Conservation (phyloP, 2,888 invertebrate species). For the Anarsia innoxiella region DNA sequence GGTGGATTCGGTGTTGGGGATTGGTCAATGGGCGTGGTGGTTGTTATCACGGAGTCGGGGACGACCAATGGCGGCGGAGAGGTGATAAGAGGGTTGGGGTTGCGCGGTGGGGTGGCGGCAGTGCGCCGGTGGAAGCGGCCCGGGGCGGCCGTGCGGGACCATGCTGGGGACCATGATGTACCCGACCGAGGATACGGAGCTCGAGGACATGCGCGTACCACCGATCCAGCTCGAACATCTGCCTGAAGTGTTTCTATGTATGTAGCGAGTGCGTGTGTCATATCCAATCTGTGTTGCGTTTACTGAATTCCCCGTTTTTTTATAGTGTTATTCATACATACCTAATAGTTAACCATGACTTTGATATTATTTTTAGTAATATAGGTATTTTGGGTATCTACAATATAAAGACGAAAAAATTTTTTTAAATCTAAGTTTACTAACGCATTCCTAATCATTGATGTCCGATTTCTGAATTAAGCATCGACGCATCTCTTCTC, state of each 20-base stretch:
- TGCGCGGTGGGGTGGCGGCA: constrained; percentile 56
- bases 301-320: too few relatives aligned
- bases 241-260: constrained; percentile 83
- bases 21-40: constrained; percentile 67
- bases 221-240: constrained; percentile 83
- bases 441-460: too few relatives aligned
- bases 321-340: too few relatives aligned
- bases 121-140: constrained; percentile 52
- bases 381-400: too few relatives aligned
- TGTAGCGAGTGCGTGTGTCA: constrained; percentile 47
- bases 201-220: constrained; percentile 79
- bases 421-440: too few relatives aligned
- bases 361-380: too few relatives aligned
- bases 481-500: too few relatives aligned
- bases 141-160: constrained; percentile 45
- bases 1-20: constrained; percentile 30
- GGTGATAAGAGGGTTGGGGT: constrained; percentile 69
- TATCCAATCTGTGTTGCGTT: too few relatives aligned
- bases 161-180: constrained; percentile 74
- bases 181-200: constrained; percentile 53
- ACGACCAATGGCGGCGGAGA: constrained; percentile 49
- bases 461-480: too few relatives aligned
- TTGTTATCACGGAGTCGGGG: constrained; percentile 52
- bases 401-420: too few relatives aligned
- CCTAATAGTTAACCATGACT: too few relatives aligned